Percentiles rank a stretch among this genome's conserved stretches.
phyloP scores from a whole-genome alignment of 2,888 invertebrate species.

The Lasioglossum pauxillum region DNA sequence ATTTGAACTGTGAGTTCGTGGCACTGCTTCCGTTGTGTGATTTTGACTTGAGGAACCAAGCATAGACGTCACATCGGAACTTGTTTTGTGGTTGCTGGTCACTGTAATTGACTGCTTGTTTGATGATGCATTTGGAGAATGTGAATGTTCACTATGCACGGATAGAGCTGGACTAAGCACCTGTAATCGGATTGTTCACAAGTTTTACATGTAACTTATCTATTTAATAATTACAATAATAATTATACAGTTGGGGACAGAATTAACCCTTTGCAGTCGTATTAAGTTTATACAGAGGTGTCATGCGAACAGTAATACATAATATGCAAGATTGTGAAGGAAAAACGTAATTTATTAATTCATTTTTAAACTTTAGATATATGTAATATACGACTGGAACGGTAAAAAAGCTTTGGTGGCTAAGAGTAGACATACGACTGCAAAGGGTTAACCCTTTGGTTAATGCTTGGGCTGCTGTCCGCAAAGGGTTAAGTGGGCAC shows the following conservation, averaged over 20 bases:
- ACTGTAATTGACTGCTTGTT: slow-evolving; percentile 76
- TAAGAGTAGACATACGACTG: no score
- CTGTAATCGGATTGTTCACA: slow-evolving; percentile 63
- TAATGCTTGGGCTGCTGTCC: no score
- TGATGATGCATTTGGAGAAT: slow-evolving; percentile 80
- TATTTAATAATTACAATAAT: not conserved
- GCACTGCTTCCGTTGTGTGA: slow-evolving; percentile 84
- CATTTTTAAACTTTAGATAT: no score
- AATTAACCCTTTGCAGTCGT: not conserved
- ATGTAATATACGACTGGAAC: no score
- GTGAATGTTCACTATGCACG: slow-evolving; percentile 82
- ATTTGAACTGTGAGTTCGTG: slow-evolving; percentile 86
- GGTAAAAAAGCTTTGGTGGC: no score
- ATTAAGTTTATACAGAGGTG: no score
- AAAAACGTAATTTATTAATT: no score
- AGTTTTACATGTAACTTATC: slow-evolving; percentile 7
- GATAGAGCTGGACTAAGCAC: slow-evolving; percentile 83
- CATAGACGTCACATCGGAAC: slow-evolving; percentile 74
- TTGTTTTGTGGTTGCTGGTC: slow-evolving; percentile 78
- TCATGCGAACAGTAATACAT: no score
- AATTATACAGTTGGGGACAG: not conserved
- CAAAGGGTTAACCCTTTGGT: no score
- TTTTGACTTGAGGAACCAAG: slow-evolving; percentile 79
- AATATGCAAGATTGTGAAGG: no score
- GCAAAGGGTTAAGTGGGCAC: not conserved